phyloP scores from a whole-genome alignment of 2,113 vertebrate species.

The Myrmecophaga tridactyla region DNA sequence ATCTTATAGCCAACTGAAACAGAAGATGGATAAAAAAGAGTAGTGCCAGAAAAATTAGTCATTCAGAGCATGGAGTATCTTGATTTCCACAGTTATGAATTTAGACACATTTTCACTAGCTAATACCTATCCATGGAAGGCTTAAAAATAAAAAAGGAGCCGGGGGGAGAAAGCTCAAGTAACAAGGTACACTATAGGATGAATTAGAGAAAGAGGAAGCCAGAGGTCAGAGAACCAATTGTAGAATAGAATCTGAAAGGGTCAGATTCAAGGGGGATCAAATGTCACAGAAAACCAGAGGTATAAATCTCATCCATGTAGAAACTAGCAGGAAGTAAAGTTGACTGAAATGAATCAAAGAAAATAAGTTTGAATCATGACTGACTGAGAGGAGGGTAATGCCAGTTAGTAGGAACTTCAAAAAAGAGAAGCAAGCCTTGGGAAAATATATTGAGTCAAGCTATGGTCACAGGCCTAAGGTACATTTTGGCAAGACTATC shows the following conservation, averaged over 20 bases:
- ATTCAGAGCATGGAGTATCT: background rate
- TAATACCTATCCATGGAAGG: background rate
- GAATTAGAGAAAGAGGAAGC: background rate
- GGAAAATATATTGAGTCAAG: background rate
- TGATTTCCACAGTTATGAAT: background rate
- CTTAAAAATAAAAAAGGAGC: background rate
- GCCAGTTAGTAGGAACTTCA: background rate
- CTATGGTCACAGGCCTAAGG: background rate
- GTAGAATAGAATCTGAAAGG: background rate
- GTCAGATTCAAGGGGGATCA: background rate
- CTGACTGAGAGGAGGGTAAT: background rate
- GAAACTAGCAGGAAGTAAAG: background rate
- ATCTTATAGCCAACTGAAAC: background rate
- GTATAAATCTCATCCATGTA: background rate
- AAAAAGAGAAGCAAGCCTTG: background rate
- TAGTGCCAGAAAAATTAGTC: background rate
- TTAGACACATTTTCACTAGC: background rate
- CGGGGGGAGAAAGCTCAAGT: background rate
- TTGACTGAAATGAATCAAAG: background rate
- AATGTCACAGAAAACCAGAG: background rate
- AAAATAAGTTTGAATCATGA: background rate
- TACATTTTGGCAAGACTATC: background rate
- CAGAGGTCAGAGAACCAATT: background rate
- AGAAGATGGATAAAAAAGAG: background rate
- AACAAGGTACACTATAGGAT: background rate